phyloP scores from a whole-genome alignment of 2,113 vertebrate genomes.

The Trochalopteron elliotii region DNA sequence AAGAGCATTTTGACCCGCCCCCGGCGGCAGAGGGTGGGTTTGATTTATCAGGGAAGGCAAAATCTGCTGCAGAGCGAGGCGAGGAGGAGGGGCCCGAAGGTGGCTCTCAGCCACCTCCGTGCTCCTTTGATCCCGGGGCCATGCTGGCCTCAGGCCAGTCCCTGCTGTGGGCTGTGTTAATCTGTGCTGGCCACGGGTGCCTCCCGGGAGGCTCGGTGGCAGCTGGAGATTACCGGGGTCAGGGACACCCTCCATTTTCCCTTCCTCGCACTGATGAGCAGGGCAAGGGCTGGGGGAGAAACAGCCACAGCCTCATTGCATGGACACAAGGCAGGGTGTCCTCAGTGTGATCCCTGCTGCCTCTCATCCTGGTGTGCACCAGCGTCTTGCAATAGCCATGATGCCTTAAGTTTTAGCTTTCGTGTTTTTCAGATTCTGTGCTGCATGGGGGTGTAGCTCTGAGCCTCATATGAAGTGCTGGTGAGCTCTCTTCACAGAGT shows the following conservation, averaged over 20 bases:
- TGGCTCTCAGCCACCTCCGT: constrained; percentile 19
- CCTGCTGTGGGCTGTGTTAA: constrained; percentile 32
- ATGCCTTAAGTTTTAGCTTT: neutral
- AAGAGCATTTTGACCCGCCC: neutral
- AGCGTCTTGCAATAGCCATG: neutral
- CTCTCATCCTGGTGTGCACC: neutral
- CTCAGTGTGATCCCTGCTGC: neutral
- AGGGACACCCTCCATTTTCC: constrained; percentile 59
- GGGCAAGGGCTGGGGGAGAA: neutral
- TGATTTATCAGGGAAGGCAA: neutral
- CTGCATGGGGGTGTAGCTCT: neutral
- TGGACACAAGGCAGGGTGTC: fast-evolving
- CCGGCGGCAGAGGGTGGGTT: neutral
- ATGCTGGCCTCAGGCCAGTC: constrained; percentile 6
- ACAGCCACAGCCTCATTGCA: fast-evolving
- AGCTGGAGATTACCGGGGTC: constrained; percentile 39
- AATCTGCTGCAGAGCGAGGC: neutral
- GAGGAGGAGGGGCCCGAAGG: neutral
- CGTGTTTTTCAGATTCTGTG: neutral
- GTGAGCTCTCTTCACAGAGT: neutral
- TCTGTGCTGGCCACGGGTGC: neutral
- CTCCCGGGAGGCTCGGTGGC: constrained; percentile 21
- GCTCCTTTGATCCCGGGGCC: constrained; percentile 15
- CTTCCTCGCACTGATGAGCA: neutral
- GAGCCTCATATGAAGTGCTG: neutral